Percentiles rank a stretch among this genome's conserved stretches.
Evolutionary conservation across 1,140 invertebrate genomes (phyloP).

Genomic region (Macrosteles quadrilineatus): DNA sequence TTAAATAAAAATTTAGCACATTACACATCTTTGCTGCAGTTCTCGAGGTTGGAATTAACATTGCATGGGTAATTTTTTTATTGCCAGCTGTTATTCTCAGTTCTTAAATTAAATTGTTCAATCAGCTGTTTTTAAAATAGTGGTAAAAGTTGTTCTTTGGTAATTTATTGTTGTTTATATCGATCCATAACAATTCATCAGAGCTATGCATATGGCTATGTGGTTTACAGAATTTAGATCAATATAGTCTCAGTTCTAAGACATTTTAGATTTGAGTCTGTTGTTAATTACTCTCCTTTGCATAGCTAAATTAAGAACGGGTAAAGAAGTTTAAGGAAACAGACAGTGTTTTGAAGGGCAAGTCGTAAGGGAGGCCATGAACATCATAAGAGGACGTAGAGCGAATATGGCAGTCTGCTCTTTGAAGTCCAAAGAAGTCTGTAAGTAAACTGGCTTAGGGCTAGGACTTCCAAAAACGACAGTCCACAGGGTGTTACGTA

Average conservation of each 20-base stretch:
- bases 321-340: too few relatives aligned
- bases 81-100: background rate
- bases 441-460: background rate
- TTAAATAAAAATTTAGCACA: too few relatives aligned
- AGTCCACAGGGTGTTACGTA: background rate
- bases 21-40: background rate
- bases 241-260: slow-evolving; percentile 1
- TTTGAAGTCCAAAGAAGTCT: background rate
- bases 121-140: background rate
- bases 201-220: background rate
- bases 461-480: background rate
- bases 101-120: background rate
- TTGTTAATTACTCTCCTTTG: background rate
- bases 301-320: background rate
- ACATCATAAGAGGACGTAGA: background rate
- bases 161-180: background rate
- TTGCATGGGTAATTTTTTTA: background rate
- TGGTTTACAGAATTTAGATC: background rate
- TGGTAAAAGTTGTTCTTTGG: background rate
- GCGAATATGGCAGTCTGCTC: background rate
- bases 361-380: background rate
- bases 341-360: too few relatives aligned
- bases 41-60: background rate
- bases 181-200: background rate
- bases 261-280: background rate